phyloP scores from a whole-genome alignment of 2,113 vertebrate genomes.

The Abramis brama region DNA sequence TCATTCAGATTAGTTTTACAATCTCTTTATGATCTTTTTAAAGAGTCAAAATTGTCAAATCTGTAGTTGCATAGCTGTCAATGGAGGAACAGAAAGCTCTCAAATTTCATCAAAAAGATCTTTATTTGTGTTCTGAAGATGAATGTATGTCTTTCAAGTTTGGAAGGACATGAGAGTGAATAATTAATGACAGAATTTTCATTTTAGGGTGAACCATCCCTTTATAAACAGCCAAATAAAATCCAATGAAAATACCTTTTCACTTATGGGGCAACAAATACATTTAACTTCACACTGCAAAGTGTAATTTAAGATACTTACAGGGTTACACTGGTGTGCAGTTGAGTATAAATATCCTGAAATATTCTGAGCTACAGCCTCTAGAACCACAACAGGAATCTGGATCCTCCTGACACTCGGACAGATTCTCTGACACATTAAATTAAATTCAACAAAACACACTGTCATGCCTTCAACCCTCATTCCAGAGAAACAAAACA shows the following conservation, averaged over 20 bases:
- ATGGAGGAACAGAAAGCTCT: no score
- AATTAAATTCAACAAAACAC: not conserved
- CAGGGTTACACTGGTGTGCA: constrained; percentile 4
- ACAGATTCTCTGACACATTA: not conserved
- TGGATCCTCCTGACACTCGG: constrained; percentile 2
- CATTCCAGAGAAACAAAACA: not conserved
- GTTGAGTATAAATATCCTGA: constrained; percentile 23
- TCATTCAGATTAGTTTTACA: no score
- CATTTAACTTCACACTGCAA: constrained; percentile 9
- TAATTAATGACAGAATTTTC: no score
- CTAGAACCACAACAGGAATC: constrained; percentile 3
- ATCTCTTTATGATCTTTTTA: no score
- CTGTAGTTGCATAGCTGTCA: no score
- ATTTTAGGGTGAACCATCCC: no score
- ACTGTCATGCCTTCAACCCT: not conserved
- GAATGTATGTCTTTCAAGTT: no score
- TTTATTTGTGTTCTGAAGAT: no score
- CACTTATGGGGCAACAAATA: not conserved
- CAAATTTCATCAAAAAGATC: no score
- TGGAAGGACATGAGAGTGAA: no score
- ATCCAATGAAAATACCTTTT: not conserved
- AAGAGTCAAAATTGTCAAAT: no score
- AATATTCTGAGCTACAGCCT: not conserved
- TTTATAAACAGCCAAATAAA: not conserved
- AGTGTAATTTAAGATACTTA: not conserved